Percentiles rank a stretch among this genome's conserved stretches.
Evolutionary conservation across 1,140 invertebrate genomes (phyloP).

Genomic region (Bombus superbus): DNA sequence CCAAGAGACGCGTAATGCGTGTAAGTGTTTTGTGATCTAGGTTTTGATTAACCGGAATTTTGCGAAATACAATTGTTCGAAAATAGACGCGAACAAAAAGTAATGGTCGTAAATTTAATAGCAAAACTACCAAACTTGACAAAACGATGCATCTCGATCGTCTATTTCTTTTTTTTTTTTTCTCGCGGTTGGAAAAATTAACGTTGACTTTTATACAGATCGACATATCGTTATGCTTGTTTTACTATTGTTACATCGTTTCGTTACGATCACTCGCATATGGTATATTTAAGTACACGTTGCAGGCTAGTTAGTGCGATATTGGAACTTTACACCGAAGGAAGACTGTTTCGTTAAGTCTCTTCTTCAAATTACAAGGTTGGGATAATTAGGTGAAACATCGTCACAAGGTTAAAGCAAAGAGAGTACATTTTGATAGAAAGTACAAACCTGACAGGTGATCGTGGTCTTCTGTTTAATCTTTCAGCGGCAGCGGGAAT

Average conservation of each 20-base stretch:
- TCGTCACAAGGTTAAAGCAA: not conserved
- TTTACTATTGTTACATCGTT: not conserved
- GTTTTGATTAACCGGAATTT: not conserved
- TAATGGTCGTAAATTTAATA: not conserved
- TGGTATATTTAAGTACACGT: not conserved
- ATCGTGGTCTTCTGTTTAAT: conserved; percentile 32
- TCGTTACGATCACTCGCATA: not conserved
- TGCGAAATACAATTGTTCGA: too few species aligned
- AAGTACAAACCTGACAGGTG: conserved; percentile 38
- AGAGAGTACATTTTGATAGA: not conserved
- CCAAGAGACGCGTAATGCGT: not conserved
- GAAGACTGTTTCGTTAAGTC: not conserved
- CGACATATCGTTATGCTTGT: too few species aligned
- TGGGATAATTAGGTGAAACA: not conserved
- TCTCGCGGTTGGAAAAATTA: not conserved
- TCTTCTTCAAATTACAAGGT: not conserved
- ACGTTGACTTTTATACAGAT: not conserved
- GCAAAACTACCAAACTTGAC: too few species aligned
- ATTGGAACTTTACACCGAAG: not conserved
- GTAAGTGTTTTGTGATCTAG: too few species aligned
- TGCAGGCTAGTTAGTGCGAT: not conserved
- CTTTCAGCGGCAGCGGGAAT: not conserved
- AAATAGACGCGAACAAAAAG: not conserved
- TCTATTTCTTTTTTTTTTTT: not conserved
- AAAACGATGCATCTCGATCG: not conserved